These are phyloP conservation scores for Brachionus rotundiformis DNA, from an alignment of 1,140 invertebrate species.

Conservation along the genomic window DNA sequence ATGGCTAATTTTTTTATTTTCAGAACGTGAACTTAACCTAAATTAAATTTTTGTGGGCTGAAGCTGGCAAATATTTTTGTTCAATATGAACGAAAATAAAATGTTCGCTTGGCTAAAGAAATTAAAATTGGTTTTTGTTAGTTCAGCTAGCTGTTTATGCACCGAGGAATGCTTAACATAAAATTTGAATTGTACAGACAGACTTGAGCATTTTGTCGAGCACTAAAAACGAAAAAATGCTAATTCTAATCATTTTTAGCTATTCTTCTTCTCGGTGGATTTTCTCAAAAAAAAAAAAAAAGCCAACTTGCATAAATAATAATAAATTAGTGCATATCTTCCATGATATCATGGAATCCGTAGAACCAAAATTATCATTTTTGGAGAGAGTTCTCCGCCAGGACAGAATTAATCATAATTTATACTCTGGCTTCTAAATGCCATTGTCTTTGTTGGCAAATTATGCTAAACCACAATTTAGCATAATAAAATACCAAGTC, in stretches of 20 bases:
- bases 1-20: slow-evolving; percentile 15
- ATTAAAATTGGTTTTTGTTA: slow-evolving; percentile 44
- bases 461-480: slow-evolving; percentile 11
- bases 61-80: not conserved
- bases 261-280: slow-evolving; percentile 26
- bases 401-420: slow-evolving; percentile 35
- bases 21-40: slow-evolving; percentile 50
- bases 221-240: slow-evolving; percentile 4
- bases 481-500: not conserved
- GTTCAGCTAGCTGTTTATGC: slow-evolving; percentile 49
- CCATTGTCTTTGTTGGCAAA: not conserved
- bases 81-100: slow-evolving; percentile 2
- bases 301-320: slow-evolving; percentile 31
- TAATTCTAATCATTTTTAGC: slow-evolving; percentile 36
- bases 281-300: slow-evolving; percentile 2
- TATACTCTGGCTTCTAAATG: not conserved
- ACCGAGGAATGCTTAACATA: slow-evolving; percentile 47
- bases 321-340: slow-evolving; percentile 37
- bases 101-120: slow-evolving; percentile 47
- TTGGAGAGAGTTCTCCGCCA: slow-evolving; percentile 25
- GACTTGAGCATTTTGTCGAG: not conserved
- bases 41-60: slow-evolving; percentile 7
- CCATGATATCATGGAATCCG: slow-evolving; percentile 43
- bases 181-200: slow-evolving; percentile 41
- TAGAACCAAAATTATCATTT: slow-evolving; percentile 30